Evolutionary conservation across 2,888 invertebrate genomes (phyloP), one percentile per base, ranked within the genome.

Genomic region (Metopia argyrocephala): DNA sequence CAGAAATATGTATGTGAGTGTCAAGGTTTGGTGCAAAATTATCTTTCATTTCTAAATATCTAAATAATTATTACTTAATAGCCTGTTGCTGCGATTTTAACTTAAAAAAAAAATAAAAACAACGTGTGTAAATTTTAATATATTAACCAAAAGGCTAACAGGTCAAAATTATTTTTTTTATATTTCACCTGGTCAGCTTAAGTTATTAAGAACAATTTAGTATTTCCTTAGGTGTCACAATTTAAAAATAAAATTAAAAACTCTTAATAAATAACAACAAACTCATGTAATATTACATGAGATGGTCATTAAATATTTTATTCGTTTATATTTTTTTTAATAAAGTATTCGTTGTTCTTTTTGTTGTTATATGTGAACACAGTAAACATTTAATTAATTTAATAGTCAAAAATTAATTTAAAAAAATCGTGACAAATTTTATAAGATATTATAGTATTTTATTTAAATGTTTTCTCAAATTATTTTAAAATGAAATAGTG

Each of bases 1-100:
- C 20, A 62, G 21, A 62, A 69, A 31, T 1, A 21, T 62, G 38
- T 38, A 12, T 57, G 46, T 56, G 56, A 69, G 48, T 64, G 69
- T 64, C 69, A 76, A 69, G 76, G 76, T 50, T 66, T 25, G 52
- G 28, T n/a, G n/a, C n/a, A n/a, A n/a, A n/a, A n/a, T n/a, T 18
- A 27, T 61, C 7, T 50, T 38, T 45, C 15, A n/a, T 0, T 25
- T 28, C 25, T 38, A 48, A 69, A 48, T 20, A 6, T 12, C 4
- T 54, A 45, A 25, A 50, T 38, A 45, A 61, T 61, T 52, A 52
- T 59, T 7, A 50, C 59, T 61, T 59, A 50, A 50, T 25, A 18
- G 23, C 21, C n/a, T n/a, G 21, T 52, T 31, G 50, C 27, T n/a
- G 45, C 6, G 23, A 23, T 70, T 57, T 48, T n/a, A 20, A 20